phyloP scores from a whole-genome alignment of 2,797 vertebrate genomes.

The Coregonus suidteri region DNA sequence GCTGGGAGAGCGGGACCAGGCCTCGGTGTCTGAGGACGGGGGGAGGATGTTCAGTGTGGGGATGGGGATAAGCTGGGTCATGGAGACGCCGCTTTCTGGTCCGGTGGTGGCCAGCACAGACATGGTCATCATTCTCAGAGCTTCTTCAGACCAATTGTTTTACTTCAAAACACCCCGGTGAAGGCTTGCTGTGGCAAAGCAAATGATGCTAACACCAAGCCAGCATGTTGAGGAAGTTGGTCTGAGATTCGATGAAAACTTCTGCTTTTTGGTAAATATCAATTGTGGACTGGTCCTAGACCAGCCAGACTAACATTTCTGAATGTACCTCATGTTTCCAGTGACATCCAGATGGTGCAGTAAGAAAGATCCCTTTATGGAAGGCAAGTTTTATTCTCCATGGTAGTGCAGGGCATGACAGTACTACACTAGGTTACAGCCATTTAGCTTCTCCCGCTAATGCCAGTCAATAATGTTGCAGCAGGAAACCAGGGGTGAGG shows the following conservation, averaged over 20 bases:
- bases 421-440: background rate
- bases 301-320: background rate
- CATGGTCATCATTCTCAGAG: constrained; percentile 57
- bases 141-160: background rate
- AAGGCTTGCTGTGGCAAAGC: constrained; percentile 3
- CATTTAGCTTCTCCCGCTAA: background rate
- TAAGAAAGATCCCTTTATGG: background rate
- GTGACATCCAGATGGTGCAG: background rate
- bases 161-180: background rate
- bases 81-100: constrained; percentile 25
- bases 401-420: background rate
- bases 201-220: constrained; percentile 3
- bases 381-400: background rate
- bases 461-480: constrained; percentile 15
- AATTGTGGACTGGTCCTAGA: background rate
- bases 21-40: constrained; percentile 76
- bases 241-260: background rate
- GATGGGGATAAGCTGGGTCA: constrained; percentile 61
- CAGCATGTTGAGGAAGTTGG: constrained; percentile 10
- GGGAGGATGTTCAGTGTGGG: constrained; percentile 74
- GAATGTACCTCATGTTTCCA: background rate
- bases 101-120: constrained; percentile 43
- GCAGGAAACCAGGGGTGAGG: constrained; percentile 8
- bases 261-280: background rate
- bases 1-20: constrained; percentile 77